phyloP scores from a whole-genome alignment of 2,888 invertebrate species.

The Drosophila lutescens region DNA sequence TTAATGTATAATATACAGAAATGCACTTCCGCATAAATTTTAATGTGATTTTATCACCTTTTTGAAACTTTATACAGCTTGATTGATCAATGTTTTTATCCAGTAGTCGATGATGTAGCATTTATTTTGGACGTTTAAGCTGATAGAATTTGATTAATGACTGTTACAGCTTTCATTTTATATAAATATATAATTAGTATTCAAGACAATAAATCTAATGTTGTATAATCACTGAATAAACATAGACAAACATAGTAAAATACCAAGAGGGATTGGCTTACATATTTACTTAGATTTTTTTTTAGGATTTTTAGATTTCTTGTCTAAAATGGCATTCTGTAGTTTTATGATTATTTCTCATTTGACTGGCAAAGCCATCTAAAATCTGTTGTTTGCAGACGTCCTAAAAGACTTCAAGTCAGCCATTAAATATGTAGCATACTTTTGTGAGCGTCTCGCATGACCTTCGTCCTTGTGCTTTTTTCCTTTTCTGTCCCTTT shows the following conservation, averaged over 20 bases:
- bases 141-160: neutral
- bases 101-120: neutral
- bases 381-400: conserved; percentile 15
- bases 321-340: neutral
- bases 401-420: conserved; percentile 11
- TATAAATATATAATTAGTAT: neutral
- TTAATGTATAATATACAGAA: too few species aligned
- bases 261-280: too few species aligned
- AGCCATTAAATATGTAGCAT: conserved; percentile 54
- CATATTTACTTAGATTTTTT: too few species aligned
- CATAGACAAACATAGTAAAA: too few species aligned
- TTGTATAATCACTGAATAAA: neutral
- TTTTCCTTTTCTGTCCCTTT: conserved; percentile 24
- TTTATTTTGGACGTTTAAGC: neutral
- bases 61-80: too few species aligned
- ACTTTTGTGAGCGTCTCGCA: conserved; percentile 59
- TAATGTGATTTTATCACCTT: too few species aligned
- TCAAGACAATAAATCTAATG: neutral
- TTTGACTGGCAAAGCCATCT: conserved; percentile 13
- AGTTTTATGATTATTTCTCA: neutral
- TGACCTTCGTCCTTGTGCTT: conserved; percentile 61
- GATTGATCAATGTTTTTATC: neutral
- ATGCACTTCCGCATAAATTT: too few species aligned
- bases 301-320: too few species aligned
- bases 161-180: neutral